Base-by-base conservation (phyloP, 2,797 vertebrate genomes). In the Eremophila alpestris region DNA sequence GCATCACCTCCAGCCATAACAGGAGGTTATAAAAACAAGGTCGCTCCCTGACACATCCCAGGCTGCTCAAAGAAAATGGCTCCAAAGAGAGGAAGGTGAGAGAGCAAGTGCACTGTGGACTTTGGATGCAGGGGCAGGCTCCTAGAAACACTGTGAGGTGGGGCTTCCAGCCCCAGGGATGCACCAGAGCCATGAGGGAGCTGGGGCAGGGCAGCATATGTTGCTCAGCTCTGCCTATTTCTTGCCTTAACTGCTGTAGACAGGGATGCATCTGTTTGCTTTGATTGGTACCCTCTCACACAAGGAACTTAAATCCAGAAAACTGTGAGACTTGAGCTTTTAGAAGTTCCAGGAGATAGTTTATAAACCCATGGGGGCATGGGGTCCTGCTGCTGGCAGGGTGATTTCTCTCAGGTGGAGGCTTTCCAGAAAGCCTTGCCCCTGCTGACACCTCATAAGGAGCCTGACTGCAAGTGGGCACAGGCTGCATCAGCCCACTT, bases 11-110 rank as follows among this genome's bases (percentile, higher is more conserved):
- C 85, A 88, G 94, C 87, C 78, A n/a, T 91, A 95, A 88, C 52
- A 93, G 81, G 78, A 95, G 92, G 93, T 93, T 94, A 93, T 93
- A 74, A 82, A 95, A 96, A 84, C 94, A 95, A 87, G 22, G 82
- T 60, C 69, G 91, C 36, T 93, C 74, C 45, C 59, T 83, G 77
- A 93, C 83, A 82, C 45, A 82, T 80, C 67, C 63, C 88, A 93
- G 88, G 49, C 74, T 49, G 43, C 79, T 71, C 52, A 67, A 71
- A 48, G 43, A 36, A 24, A 49, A 49, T 1, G 0, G 18, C 43
- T 91, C 74, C 34, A 60, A 62, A 59, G 51, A 65, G 52, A 21
- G 68, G 46, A 79, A 64, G 30, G 24, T 5, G 2, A 77, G n/a
- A 83, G 26, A 79, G 36, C 59, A 65, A 76, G 74, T 4, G 26